Base-by-base conservation (phyloP, 2,113 vertebrate genomes). In the Orthochromis malagaraziensis region DNA sequence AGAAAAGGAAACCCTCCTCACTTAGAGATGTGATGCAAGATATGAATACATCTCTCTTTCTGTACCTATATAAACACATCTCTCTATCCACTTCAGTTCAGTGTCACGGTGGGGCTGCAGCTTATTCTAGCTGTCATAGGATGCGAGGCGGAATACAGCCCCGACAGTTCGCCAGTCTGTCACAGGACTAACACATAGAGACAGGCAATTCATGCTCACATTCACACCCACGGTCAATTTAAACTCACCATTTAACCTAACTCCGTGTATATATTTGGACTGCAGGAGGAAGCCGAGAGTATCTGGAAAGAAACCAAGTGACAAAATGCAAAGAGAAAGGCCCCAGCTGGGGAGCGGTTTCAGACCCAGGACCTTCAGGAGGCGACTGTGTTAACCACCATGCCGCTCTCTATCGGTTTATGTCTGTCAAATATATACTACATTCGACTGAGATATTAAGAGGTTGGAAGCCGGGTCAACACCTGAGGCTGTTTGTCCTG, bases 1-100 rank as follows among this genome's bases (percentile, higher is more conserved):
- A 89, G 85, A 92, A 87, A 85, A 89, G 60, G 57, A 89, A 92
- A 68, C 21, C 70, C 81, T 58, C 8, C 83, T 82, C 51, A n/a
- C 17, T 82, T 55, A 53, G 42, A 84, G 51, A 57, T 60, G 19
- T 7, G 29, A 49, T 33, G 55, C n/a, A 68, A 80, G 84, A 60
- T 54, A 19, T 45, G 68, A 79, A 81, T 47, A 16, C 3, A n/a
- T 65, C 21, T 65, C 31, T 65, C 10, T n/a, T 0, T 53, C 11
- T 77, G 19, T 77, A 12, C 29, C 6, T 55, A 9, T 21, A 6
- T 54, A 29, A 60, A 65, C 31, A n/a, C 17, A 77, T 49, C 70
- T 77, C 70, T 49, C 26, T 49, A 31, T 31, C 9, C 40, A 29
- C 70, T 29, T 47, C 42, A 75, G 3, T 75, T 75, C 42, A 29